Base-by-base conservation (phyloP, 2,888 invertebrate species). In the Xanthorhoe spadicearia region DNA sequence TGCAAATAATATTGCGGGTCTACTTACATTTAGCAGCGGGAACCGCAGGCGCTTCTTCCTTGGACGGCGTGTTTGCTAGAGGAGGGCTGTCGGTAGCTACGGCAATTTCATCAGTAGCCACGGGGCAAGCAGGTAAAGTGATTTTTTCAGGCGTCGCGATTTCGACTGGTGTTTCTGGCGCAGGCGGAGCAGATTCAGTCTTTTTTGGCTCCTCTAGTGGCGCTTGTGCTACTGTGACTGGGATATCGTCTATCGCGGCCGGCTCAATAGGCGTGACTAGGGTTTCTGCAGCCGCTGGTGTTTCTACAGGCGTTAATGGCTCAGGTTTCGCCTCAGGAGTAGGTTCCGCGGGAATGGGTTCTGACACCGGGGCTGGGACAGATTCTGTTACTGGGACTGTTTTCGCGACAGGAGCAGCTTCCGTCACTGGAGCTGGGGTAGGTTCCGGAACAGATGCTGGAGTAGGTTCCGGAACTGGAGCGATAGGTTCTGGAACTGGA, bases 11-110 rank as follows among this genome's bases (percentile, higher is more conserved):
- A 86, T 84, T 85, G 80, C 79, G 75, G 75, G 56, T 77, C 69
- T 88, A 92, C 93, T 93, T 78, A 93, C 93, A 85, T 92, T 92
- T 92, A 70, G 89, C 86, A 73, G 85, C 85, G 13, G 89, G 84
- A 19, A 77, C 81, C 66, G 73, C 78, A 64, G 88, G 83, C 1
- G 80, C 79, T 62, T 84, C 86, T 74, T 91, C 92, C 71, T 89
- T 89, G 64, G 90, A 85, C 56, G 93, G 92, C 10, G 92, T 92
- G 74, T 84, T 81, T 60, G 87, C 92, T 61, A 93, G 77, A 1
- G 93, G 92, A 19, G 90, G 92, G 68, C 93, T 92, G 70, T 92
- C 92, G 13, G 81, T 72, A 46, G 77, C 72, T 49, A 77, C 73
- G 3, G 73, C 59, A 3, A 70, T 46, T 81, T 74, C 17, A 70